Base-by-base conservation (phyloP, 2,888 invertebrate genomes). In the Rambutsinella grinnellia region DNA sequence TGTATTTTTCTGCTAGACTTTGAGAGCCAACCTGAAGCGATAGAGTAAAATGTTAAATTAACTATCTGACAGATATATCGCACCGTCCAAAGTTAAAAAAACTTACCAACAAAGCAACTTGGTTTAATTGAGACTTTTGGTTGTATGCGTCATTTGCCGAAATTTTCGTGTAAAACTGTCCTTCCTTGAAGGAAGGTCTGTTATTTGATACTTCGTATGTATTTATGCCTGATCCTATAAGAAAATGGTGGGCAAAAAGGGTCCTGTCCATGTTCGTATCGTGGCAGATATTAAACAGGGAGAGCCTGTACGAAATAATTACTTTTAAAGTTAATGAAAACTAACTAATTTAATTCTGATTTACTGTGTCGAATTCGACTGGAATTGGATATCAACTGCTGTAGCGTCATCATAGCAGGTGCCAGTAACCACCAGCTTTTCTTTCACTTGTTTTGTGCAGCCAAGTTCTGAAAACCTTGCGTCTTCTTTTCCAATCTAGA, bases 121-220 rank as follows among this genome's bases (percentile, higher is more conserved):
- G 74, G 6, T 51, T 53, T 2, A 68, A 17, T 63, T 82, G 83
- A 0, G 70, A 75, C 10, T 60, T 62, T 51, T 81, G 81, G 0
- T 56, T 68, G 58, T 83, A 83, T 0, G 80, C 79, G 5, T 68
- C 74, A 23, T 62, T 63, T 5, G 79, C 75, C 10, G 81, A 78
- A 19, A 81, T 68, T n/a, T 69, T 68, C 21, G 75, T 61, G 51
- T 79, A 83, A 61, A 78, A 81, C 19, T 78, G 62, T 0, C 66
- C 80, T 49, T 80, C 75, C 24, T 81, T 83, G 47, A 83, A 83
- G 47, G 71, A 66, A 10, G 83, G 83, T 21, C 83, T 58, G 19
- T 66, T 69, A 27, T 83, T 83, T 0, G 81, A 81, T 0, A 77
- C 66, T 67, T 83, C 81, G 60, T 68, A 75, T 1, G 76, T 56